A percentile compares a stretch with the other conserved stretches of the same genome.
Conservation (phyloP, 1,140 invertebrate species). For the Helicorthomorpha holstii region DNA sequence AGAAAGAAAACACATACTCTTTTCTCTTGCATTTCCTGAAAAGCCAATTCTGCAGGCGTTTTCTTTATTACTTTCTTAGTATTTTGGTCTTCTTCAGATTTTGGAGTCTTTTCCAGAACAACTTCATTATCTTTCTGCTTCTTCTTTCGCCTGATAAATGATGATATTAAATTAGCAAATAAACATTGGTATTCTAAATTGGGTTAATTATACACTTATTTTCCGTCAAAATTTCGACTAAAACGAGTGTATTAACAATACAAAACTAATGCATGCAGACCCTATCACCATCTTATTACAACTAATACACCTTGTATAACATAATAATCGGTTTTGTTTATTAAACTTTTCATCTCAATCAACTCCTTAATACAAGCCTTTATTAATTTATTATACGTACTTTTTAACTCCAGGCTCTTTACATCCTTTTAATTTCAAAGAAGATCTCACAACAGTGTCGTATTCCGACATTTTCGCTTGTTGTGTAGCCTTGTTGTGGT, state of each 20-base stretch:
- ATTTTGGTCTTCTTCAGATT: conserved; percentile 26
- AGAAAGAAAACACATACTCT: conserved; percentile 37
- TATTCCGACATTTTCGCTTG: conserved; percentile 29
- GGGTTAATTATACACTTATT: too few species aligned
- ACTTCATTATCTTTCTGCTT: conserved; percentile 47
- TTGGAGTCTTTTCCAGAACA: conserved; percentile 37
- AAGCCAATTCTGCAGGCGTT: conserved; percentile 77
- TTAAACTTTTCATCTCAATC: too few species aligned
- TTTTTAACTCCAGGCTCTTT: conserved; percentile 38
- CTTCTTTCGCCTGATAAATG: conserved; percentile 21
- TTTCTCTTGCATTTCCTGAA: conserved; percentile 70
- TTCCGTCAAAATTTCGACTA: neutral
- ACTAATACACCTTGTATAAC: too few species aligned
- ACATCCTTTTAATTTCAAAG: conserved; percentile 51
- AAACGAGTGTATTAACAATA: too few species aligned
- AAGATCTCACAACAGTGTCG: conserved; percentile 42
- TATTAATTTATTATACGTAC: conserved; percentile 27
- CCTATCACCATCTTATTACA: too few species aligned
- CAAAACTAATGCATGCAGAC: too few species aligned
- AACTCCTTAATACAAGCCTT: too few species aligned
- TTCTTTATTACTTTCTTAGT: conserved; percentile 33
- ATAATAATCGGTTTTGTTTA: too few species aligned
- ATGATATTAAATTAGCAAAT: conserved; percentile 7
- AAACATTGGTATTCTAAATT: too few species aligned
- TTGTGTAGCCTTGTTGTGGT: too few species aligned